phyloP scores from a whole-genome alignment of 1,140 invertebrate species.

The Melipona quadrifasciata region DNA sequence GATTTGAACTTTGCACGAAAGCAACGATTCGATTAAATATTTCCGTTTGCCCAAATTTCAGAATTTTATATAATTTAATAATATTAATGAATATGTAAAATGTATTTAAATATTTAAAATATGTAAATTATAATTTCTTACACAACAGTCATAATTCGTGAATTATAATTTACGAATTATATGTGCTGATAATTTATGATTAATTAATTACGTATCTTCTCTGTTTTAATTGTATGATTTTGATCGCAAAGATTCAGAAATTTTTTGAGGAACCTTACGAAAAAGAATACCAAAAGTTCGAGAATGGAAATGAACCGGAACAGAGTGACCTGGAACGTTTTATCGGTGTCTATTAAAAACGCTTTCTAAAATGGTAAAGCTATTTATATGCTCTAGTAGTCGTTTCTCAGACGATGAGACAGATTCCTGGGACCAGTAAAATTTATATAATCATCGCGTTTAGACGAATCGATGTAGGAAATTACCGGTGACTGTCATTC shows the following conservation, averaged over 20 bases:
- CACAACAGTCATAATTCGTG: not conserved
- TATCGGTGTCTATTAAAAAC: conserved; percentile 1
- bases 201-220: not conserved
- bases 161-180: not conserved
- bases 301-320: not conserved
- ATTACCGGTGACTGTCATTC: not conserved
- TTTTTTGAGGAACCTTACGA: not conserved
- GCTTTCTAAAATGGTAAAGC: not conserved
- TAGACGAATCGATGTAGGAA: not conserved
- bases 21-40: not conserved
- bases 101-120: no score
- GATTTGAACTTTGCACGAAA: not conserved
- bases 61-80: not conserved
- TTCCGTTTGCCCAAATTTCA: not conserved
- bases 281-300: not conserved
- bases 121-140: not conserved
- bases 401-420: not conserved
- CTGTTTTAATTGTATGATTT: not conserved
- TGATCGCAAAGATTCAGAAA: not conserved
- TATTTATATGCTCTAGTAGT: conserved; percentile 25
- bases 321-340: not conserved
- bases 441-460: not conserved
- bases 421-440: not conserved
- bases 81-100: no score
- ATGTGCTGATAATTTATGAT: not conserved